Evolutionary conservation across 2,888 invertebrate species (phyloP).

Genomic region (Cephus pygmeus): DNA sequence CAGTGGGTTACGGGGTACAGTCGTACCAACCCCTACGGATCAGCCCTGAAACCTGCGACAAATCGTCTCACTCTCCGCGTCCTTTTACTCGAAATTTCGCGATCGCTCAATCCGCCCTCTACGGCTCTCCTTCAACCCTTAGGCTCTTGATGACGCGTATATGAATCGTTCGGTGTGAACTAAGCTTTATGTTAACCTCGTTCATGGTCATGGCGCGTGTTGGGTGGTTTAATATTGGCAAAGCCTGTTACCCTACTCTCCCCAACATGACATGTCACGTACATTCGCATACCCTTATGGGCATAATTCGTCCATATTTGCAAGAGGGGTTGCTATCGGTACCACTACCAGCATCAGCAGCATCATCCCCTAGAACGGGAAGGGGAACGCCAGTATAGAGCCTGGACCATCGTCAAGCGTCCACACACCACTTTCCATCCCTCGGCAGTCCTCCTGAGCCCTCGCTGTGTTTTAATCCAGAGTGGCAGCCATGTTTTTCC

Average conservation of each 20-base stretch:
- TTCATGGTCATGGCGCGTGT: slow-evolving; percentile 11
- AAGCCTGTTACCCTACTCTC: slow-evolving; percentile 36
- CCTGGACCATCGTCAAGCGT: too few relatives aligned
- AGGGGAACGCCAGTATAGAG: too few relatives aligned
- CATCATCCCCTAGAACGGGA: too few relatives aligned
- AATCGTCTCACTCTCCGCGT: not conserved
- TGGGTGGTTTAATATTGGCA: slow-evolving; percentile 49
- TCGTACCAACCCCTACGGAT: not conserved
- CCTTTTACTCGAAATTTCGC: not conserved
- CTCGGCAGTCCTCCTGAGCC: not conserved
- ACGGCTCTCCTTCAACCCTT: too few relatives aligned
- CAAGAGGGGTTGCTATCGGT: slow-evolving; percentile 29
- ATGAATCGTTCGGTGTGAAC: too few relatives aligned
- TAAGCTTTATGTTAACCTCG: not conserved
- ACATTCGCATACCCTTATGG: slow-evolving; percentile 51
- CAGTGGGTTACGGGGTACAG: slow-evolving; percentile 41
- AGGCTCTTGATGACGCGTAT: too few relatives aligned
- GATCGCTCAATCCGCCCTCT: not conserved
- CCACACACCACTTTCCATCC: not conserved
- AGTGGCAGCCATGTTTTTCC: slow-evolving; percentile 26
- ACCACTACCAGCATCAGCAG: slow-evolving; percentile 11
- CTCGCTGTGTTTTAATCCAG: slow-evolving; percentile 21
- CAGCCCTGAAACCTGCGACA: not conserved
- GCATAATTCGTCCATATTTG: slow-evolving; percentile 43
- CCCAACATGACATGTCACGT: slow-evolving; percentile 45